Base-by-base conservation (phyloP, 2,113 vertebrate species). In the Zosterops lateralis region DNA sequence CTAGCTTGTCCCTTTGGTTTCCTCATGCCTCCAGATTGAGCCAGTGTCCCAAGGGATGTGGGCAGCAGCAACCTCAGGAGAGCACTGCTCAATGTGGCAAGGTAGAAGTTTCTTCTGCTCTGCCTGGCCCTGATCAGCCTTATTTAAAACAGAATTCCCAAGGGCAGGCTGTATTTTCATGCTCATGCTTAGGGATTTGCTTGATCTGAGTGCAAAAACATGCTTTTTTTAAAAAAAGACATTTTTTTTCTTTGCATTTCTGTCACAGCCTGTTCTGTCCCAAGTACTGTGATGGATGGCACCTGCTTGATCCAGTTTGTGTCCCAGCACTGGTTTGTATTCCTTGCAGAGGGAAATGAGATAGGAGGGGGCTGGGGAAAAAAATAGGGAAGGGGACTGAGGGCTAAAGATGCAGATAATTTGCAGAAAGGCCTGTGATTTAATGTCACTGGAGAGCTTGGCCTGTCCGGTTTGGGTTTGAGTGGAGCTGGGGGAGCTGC, bases 171-270 rank as follows among this genome's bases (percentile, higher is more conserved):
- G 45, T 72, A 28, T 82, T 72, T 82, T 54, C 36, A 31, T 60
- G n/a, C 50, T 84, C 12, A 6, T 31, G 20, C 15, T 57, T 66
- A 75, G 42, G 42, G 12, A 53, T 40, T 25, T 62, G 11, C 12
- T 80, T 71, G 34, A 62, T 48, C 17, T 3, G 12, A 80, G 38
- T 42, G 34, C 18, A 77, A 82, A 92, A 85, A 29, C 14, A 12
- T 5, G 25, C 0, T 3, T 17, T n/a, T 7, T 40, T 31, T 51
- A 2, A 36, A 34, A 58, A 58, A 32, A 20, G 40, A 6, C 0
- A 3, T 31, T 50, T 51, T 60, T 70, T 9, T 15, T 38, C 26
- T 47, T n/a, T 34, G 34, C 12, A 14, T 28, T 26, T 85, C 36
- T 74, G 54, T 60, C 6, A 3, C 31, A 36, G 29, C 7, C 18